These are phyloP conservation scores for Australoheros facetus DNA, from an alignment of 2,797 vertebrate species.

Conservation along the genomic window DNA sequence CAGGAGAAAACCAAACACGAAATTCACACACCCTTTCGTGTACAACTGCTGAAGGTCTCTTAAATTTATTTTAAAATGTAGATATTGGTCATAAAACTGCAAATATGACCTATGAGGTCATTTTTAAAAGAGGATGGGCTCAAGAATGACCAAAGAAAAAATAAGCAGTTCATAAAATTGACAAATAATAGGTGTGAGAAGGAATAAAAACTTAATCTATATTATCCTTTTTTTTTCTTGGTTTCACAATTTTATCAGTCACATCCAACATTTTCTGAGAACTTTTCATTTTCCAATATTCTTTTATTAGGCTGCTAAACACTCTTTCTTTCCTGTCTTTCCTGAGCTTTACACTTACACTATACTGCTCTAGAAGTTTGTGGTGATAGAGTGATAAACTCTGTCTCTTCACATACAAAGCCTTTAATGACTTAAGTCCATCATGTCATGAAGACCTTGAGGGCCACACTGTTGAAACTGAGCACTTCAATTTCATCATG, in stretches of 20 bases:
- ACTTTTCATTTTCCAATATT: neutral
- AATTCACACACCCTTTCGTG: too few relatives aligned
- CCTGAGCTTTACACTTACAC: neutral
- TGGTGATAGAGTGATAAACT: neutral
- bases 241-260: neutral
- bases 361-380: neutral
- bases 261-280: neutral
- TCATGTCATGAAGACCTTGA: neutral
- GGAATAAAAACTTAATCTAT: neutral
- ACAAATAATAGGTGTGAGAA: neutral
- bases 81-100: too few relatives aligned
- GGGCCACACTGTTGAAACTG: neutral
- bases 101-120: too few relatives aligned
- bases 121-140: too few relatives aligned
- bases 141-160: neutral
- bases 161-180: neutral
- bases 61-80: too few relatives aligned
- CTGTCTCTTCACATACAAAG: neutral
- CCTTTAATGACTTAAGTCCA: neutral
- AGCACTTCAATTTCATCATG: neutral
- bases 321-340: neutral
- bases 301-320: neutral
- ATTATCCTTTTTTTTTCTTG: neutral
- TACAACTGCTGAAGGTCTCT: too few relatives aligned
- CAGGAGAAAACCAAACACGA: too few relatives aligned